phyloP scores from a whole-genome alignment of 2,888 invertebrate genomes.

The Dendrolimus pini region DNA sequence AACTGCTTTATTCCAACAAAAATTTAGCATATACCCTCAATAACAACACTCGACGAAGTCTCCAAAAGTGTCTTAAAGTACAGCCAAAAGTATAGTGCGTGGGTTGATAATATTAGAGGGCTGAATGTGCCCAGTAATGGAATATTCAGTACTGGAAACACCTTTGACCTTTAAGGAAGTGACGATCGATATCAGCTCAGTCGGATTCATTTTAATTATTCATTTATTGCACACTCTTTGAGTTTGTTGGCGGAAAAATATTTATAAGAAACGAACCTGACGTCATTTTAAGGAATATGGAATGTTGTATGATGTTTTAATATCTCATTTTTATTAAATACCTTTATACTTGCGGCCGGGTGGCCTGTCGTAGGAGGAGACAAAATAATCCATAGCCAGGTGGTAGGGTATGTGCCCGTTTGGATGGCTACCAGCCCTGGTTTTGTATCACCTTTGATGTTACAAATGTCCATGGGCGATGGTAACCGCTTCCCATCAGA shows the following conservation, averaged over 20 bases:
- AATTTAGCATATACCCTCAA: neutral
- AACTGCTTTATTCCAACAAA: neutral
- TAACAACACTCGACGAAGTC: neutral
- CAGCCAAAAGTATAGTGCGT: neutral
- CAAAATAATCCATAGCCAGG: too few relatives aligned
- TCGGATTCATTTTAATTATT: conserved; percentile 7
- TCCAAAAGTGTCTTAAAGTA: neutral
- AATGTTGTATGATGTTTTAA: too few relatives aligned
- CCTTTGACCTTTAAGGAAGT: neutral
- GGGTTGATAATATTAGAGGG: neutral
- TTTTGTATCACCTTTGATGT: too few relatives aligned
- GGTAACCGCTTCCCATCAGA: too few relatives aligned
- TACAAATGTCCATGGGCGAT: too few relatives aligned
- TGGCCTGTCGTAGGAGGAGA: too few relatives aligned
- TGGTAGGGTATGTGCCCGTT: too few relatives aligned
- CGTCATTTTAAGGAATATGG: too few relatives aligned
- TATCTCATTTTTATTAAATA: too few relatives aligned
- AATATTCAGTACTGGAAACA: neutral
- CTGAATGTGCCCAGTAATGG: neutral
- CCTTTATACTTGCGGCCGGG: too few relatives aligned
- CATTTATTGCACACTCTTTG: neutral
- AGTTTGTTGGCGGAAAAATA: neutral
- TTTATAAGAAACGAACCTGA: neutral
- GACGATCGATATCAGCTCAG: conserved; percentile 4
- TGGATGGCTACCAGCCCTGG: too few relatives aligned